Percentiles rank a stretch among this genome's conserved stretches.
These are phyloP conservation scores for Tachina lurida DNA, from an alignment of 2,888 invertebrate species.

Conservation along the genomic window DNA sequence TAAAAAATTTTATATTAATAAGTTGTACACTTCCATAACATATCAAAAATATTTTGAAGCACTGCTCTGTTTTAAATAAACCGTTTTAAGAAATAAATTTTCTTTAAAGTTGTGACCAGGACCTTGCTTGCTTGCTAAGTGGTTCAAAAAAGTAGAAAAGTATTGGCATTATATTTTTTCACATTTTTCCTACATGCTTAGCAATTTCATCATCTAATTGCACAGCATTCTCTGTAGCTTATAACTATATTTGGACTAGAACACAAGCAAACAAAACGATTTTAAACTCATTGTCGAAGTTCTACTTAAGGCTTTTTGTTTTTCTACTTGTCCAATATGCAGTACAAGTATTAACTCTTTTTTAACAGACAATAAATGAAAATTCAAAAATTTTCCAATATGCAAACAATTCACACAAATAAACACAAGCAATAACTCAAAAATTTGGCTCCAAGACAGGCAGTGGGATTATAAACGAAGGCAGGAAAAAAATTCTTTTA, in stretches of 20 bases:
- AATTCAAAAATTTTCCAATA: conserved; percentile 70
- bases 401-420: conserved; percentile 62
- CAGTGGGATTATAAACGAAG: neutral
- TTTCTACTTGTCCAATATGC: conserved; percentile 17
- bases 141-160: too few relatives aligned
- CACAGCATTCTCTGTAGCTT: conserved; percentile 33
- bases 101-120: too few relatives aligned
- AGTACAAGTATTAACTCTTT: conserved; percentile 60
- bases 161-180: too few relatives aligned
- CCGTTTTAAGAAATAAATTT: too few relatives aligned
- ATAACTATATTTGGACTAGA: conserved; percentile 18
- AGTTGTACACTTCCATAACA: too few relatives aligned
- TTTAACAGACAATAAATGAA: conserved; percentile 63
- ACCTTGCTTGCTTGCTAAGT: too few relatives aligned
- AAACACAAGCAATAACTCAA: conserved; percentile 38
- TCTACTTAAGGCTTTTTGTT: conserved; percentile 9
- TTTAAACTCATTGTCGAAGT: conserved; percentile 45
- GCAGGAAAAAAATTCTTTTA: neutral
- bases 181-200: neutral
- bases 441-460: conserved; percentile 2
- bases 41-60: too few relatives aligned
- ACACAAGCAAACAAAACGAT: conserved; percentile 49
- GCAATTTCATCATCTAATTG: neutral
- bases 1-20: too few relatives aligned
- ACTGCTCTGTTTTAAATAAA: too few relatives aligned